Percentiles rank a stretch among this genome's conserved stretches.
phyloP scores from a whole-genome alignment of 2,113 vertebrate species.

The Physeter macrocephalus region DNA sequence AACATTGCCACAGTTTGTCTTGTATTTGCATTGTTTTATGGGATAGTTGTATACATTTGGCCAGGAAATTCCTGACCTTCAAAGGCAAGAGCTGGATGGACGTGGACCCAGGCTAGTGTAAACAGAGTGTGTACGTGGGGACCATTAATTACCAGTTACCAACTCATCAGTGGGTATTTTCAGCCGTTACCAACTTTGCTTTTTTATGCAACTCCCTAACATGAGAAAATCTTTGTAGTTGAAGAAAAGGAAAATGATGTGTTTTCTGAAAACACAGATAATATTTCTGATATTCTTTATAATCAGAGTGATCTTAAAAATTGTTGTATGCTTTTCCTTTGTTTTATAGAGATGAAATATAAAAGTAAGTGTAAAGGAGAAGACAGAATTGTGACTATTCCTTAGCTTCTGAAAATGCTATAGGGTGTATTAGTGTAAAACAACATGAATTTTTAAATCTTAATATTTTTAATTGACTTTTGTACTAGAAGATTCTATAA shows the following conservation, averaged over 20 bases:
- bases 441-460: neutral
- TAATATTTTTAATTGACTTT: constrained; percentile 10
- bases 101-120: neutral
- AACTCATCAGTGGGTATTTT: neutral
- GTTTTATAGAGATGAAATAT: neutral
- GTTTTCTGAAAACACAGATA: neutral
- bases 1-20: neutral
- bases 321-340: neutral
- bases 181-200: neutral
- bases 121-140: neutral
- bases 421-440: neutral
- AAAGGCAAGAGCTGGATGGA: neutral
- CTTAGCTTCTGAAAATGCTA: neutral
- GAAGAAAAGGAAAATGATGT: neutral
- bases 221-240: neutral
- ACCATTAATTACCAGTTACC: neutral
- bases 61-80: neutral
- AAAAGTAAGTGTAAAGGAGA: neutral
- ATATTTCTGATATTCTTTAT: neutral
- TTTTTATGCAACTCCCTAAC: neutral
- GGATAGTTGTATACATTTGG: neutral
- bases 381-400: neutral
- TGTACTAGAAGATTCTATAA: neutral
- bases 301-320: neutral
- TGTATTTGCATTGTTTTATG: neutral